Evolutionary conservation across 2,888 invertebrate species (phyloP), one percentile per base, ranked within the genome.

Genomic region (Netelia melanura): DNA sequence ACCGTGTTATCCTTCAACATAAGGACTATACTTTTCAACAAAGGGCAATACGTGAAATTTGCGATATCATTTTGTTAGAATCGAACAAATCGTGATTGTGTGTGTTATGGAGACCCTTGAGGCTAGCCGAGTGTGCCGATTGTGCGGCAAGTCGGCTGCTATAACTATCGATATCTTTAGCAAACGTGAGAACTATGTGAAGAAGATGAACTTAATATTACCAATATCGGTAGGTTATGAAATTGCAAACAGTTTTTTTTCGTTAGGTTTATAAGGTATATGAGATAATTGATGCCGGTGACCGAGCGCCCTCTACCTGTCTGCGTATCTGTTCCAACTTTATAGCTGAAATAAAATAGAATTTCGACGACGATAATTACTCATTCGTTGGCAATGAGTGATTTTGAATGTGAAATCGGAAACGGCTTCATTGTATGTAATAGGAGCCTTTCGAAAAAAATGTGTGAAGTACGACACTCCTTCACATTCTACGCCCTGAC

Each of bases 61-160:
- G 8, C 38, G 38, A 38, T 38, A 38, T 38, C 38, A 6, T 38
- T 38, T 38, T 38, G 6, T 3, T 38, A 38, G 6, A 38, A 38
- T 38, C 38, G 38, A 38, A 38, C 6, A 38, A 38, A 38, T 38
- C 38, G 8, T 8, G 38, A 38, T 38, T 8, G 38, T 38, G 38
- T 48, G 14, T 48, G 48, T 78, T 79, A 93, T 93, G 93, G 93
- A 93, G 90, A 93, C 93, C 65, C 90, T 93, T 82, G 93, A 93
- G 68, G 89, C 89, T 58, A 92, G 92, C 76, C 90, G 91, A 75
- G 90, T 92, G 81, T 93, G 93, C 86, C 92, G 93, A 74, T 88
- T 93, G 48, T 93, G 93, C 85, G 93, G 93, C 76, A 91, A 92
- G 62, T 88, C 91, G 17, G 91, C 85, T 48, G 92, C 90, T 64